A percentile compares a stretch with the other conserved stretches of the same genome.
These are phyloP conservation scores for Zootoca vivipara DNA, from an alignment of 2,113 vertebrate genomes.

Conservation along the genomic window DNA sequence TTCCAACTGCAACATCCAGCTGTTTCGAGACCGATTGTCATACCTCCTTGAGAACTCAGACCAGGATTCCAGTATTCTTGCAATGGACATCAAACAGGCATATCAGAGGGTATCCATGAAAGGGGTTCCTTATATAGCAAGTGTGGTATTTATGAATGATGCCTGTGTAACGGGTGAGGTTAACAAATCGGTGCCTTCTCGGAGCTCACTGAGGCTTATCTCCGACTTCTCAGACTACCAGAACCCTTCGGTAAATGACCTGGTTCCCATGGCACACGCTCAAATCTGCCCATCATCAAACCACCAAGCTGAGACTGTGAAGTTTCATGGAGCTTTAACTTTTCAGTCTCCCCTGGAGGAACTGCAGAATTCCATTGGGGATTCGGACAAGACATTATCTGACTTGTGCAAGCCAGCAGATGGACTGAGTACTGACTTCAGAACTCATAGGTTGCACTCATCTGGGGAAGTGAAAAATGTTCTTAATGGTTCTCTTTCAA, in stretches of 20 bases:
- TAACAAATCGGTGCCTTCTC: constrained; percentile 48
- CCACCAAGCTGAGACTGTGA: constrained; percentile 33
- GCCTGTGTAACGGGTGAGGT: constrained; percentile 28
- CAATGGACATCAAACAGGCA: constrained; percentile 37
- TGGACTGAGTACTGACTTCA: constrained; percentile 80
- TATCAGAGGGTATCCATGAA: constrained; percentile 38
- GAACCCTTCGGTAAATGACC: constrained; percentile 25
- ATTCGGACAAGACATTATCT: constrained; percentile 44
- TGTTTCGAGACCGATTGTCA: constrained; percentile 21
- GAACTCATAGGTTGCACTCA: constrained; percentile 78
- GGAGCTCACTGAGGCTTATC: constrained; percentile 38
- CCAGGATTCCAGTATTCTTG: constrained; percentile 51
- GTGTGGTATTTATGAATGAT: constrained; percentile 42
- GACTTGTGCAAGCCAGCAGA: constrained; percentile 71
- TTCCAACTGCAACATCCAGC: constrained; percentile 54
- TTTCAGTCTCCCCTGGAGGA: constrained; percentile 44
- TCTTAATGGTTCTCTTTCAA: constrained; percentile 56
- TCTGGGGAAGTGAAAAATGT: constrained; percentile 76
- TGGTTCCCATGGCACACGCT: neutral
- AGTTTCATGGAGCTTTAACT: constrained; percentile 45
- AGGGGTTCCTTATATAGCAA: constrained; percentile 35
- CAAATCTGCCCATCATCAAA: neutral
- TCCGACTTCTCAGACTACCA: constrained; percentile 51
- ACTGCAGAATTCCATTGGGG: constrained; percentile 2
- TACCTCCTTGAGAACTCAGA: constrained; percentile 41